A percentile compares a stretch with the other conserved stretches of the same genome.
phyloP scores from a whole-genome alignment of 2,113 vertebrate genomes.

The Amblyornis subalaris region DNA sequence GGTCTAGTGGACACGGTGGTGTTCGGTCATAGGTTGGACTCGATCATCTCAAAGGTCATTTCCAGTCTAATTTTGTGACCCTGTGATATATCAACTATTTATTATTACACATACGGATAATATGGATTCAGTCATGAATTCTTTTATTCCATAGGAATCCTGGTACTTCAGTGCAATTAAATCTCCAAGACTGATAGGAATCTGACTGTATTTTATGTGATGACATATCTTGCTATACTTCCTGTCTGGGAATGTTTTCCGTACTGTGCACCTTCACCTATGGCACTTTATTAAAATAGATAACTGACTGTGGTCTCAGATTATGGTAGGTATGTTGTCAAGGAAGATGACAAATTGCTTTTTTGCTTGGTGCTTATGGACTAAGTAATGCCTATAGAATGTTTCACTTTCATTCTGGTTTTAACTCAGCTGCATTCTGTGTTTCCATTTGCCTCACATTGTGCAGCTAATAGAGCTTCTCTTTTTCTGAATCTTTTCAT shows the following conservation, averaged over 20 bases:
- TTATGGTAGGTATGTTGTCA: background rate
- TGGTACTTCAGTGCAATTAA: background rate
- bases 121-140: background rate
- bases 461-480: constrained; percentile 58
- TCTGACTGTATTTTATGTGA: background rate
- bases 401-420: background rate
- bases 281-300: background rate
- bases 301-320: background rate
- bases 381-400: background rate
- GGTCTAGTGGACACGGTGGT: background rate
- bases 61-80: background rate
- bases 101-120: background rate
- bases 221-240: background rate
- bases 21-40: background rate
- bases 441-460: constrained; percentile 57
- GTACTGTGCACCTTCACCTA: background rate
- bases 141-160: background rate
- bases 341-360: background rate
- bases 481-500: constrained; percentile 43
- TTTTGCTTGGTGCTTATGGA: background rate
- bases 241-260: background rate
- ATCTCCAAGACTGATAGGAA: background rate
- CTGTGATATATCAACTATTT: background rate
- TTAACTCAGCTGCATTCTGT: background rate
- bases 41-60: background rate